Conservation (phyloP, 2,888 invertebrate genomes). For the Pinctada fucata region DNA sequence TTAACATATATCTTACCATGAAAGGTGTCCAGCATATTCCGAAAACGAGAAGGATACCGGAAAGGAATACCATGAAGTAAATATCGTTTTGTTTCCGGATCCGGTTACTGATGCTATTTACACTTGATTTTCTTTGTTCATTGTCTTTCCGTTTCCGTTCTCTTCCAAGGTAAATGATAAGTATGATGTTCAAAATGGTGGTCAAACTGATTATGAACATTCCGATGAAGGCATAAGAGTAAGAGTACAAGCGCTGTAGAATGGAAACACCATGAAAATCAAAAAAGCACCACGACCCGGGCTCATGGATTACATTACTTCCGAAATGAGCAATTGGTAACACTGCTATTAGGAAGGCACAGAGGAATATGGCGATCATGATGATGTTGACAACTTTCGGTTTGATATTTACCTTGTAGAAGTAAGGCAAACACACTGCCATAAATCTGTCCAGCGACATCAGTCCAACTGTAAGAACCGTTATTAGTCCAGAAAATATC, state of each 20-base stretch:
- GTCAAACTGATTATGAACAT: conserved; percentile 62
- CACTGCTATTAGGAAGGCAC: conserved; percentile 60
- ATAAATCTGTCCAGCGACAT: conserved; percentile 75
- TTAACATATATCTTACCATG: conserved; percentile 60
- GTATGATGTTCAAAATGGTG: conserved; percentile 62
- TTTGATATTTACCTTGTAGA: conserved; percentile 63
- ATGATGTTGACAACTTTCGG: conserved; percentile 53
- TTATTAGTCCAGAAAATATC: conserved; percentile 69
- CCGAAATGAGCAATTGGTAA: conserved; percentile 73
- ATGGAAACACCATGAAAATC: conserved; percentile 65
- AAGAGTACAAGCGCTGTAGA: conserved; percentile 63
- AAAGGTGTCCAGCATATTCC: conserved; percentile 75
- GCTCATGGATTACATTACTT: conserved; percentile 72
- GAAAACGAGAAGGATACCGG: conserved; percentile 74
- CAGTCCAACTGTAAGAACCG: conserved; percentile 71
- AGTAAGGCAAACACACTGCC: conserved; percentile 68
- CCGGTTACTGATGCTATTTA: conserved; percentile 10
- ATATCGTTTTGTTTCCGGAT: conserved; percentile 27
- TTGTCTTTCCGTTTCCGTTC: conserved; percentile 51
- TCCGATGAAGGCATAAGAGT: conserved; percentile 68
- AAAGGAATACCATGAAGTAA: conserved; percentile 71
- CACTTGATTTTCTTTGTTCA: conserved; percentile 12
- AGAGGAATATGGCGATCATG: conserved; percentile 57
- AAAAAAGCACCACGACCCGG: conserved; percentile 76
- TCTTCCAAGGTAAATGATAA: conserved; percentile 59